Base-by-base conservation (phyloP, 2,113 vertebrate species). In the Trachemys scripta region DNA sequence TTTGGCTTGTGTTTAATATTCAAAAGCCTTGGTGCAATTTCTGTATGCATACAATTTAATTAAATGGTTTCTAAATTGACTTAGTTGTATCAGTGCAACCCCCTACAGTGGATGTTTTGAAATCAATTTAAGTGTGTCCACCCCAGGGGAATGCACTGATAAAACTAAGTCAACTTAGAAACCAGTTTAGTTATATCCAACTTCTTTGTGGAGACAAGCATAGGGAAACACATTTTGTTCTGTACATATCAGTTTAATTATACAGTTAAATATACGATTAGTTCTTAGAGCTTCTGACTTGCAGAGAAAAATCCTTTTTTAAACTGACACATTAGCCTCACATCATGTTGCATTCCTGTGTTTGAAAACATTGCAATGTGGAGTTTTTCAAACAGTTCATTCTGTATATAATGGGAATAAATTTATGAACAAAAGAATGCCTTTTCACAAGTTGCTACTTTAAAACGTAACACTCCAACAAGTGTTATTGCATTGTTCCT, bases 111-210 rank as follows among this genome's bases (percentile, higher is more conserved):
- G 17, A 72, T 93, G 93, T 65, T n/a, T 87, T 93, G 90, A 8
- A 69, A n/a, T n/a, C 42, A 47, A 51, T 95, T 91, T 59, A 84
- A 88, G 84, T 87, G 89, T 88, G 91, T 85, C 29, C 59, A 62
- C 1, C 59, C 29, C 1, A 29, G 29, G 5, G 14, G 16, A 65
- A 65, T 65, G 62, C 31, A n/a, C 35, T n/a, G 62, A 69, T 69
- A 69, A 65, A 35, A 65, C 62, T 17, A 65, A n/a, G 35, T 19
- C 31, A 29, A 69, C 62, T 69, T 69, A n/a, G 42, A 45, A 42
- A 49, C 76, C 47, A 42, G 27, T 11, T 69, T 69, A n/a, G 14
- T 79, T 79, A 27, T 8, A 49, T 27, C 38, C 19, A 42, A 8
- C 50, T 53, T 92, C 80, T 92, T 0, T 54, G 42, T 79, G 16